Conservation (phyloP, 2,888 invertebrate genomes). For the Agonopterix heracliana region DNA sequence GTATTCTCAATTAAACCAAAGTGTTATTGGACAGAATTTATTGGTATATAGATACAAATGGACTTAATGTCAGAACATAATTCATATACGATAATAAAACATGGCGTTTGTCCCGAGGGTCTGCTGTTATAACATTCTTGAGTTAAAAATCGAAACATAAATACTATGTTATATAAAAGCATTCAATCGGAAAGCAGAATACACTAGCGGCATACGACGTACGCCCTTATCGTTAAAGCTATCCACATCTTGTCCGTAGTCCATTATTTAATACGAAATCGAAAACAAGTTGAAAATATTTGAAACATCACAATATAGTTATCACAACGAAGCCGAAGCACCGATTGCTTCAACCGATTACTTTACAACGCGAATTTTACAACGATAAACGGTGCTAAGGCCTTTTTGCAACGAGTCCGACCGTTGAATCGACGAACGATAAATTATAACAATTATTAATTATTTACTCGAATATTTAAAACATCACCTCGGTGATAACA, state of each 20-base stretch:
- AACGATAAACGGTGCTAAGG: conserved; percentile 24
- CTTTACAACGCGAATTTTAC: background rate
- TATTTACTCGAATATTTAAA: conserved; percentile 6
- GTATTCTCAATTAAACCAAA: background rate
- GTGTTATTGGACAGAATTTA: conserved; percentile 68
- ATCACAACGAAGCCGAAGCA: conserved; percentile 40
- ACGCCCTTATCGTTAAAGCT: conserved; percentile 46
- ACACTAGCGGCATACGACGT: conserved; percentile 37
- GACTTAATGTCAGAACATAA: conserved; percentile 52
- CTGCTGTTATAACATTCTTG: conserved; percentile 25
- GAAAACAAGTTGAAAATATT: conserved; percentile 39
- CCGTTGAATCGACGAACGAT: conserved; percentile 26
- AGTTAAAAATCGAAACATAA: conserved; percentile 68
- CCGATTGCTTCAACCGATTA: conserved; percentile 22
- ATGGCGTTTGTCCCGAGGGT: conserved; percentile 23
- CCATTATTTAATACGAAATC: conserved; percentile 32
- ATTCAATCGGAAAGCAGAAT: conserved; percentile 50
- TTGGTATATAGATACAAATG: conserved; percentile 67
- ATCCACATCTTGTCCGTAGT: conserved; percentile 44
- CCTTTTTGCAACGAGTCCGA: conserved; percentile 23
- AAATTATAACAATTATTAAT: background rate
- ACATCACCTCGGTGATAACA: conserved; percentile 1
- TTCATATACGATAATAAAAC: conserved; percentile 26
- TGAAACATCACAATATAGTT: conserved; percentile 57
- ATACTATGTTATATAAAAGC: conserved; percentile 70